These are phyloP conservation scores for Trichechus manatus DNA, from an alignment of 2,113 vertebrate genomes.

Conservation along the genomic window DNA sequence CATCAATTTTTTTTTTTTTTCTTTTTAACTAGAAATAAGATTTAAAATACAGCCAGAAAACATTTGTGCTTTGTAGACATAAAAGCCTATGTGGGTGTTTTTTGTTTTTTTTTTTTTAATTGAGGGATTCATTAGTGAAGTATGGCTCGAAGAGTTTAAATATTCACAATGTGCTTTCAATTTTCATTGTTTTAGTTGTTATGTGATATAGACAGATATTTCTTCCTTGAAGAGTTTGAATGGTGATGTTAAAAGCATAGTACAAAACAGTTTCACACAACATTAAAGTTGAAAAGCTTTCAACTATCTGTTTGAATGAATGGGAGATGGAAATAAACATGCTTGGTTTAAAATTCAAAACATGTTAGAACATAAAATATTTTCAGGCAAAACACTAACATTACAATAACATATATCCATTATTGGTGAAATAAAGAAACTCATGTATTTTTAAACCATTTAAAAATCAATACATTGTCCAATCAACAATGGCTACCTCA, in stretches of 20 bases:
- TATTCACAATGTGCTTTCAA: not conserved
- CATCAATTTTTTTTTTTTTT: not conserved
- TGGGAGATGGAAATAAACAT: not conserved
- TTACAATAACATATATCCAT: not conserved
- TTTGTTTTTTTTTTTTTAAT: not conserved
- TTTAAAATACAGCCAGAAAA: constrained; percentile 28
- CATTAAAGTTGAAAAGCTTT: constrained; percentile 33
- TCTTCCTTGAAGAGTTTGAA: not conserved
- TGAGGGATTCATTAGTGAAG: not conserved
- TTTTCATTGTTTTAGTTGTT: constrained; percentile 42
- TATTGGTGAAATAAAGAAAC: not conserved
- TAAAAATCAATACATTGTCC: not conserved
- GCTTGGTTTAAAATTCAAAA: constrained; percentile 33
- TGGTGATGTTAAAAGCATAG: not conserved
- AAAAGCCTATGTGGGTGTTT: not conserved
- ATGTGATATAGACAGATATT: not conserved
- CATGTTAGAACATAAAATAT: not conserved
- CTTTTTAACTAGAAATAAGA: not conserved
- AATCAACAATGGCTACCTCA: not conserved
- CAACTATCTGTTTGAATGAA: not conserved
- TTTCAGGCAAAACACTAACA: not conserved
- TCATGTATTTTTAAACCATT: not conserved
- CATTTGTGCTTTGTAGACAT: not conserved
- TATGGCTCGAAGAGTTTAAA: not conserved
- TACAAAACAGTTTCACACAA: not conserved